These are phyloP conservation scores for Blennius ocellaris DNA, from an alignment of 2,113 vertebrate genomes.

Conservation along the genomic window DNA sequence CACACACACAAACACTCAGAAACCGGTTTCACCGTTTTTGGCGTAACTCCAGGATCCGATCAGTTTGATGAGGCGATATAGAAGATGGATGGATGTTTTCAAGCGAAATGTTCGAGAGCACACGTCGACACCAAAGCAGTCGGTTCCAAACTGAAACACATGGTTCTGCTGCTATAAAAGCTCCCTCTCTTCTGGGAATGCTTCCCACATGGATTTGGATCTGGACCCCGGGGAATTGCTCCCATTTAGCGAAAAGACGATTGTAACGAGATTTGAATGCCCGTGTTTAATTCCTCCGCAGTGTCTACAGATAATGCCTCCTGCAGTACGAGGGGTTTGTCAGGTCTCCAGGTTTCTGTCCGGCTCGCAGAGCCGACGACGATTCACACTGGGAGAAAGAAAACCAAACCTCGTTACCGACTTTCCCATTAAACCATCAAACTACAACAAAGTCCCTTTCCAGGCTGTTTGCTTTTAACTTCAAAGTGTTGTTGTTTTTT, in stretches of 20 bases:
- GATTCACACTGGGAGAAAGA: background rate
- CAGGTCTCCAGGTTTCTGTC: no score
- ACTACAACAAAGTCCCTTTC: constrained; percentile 12
- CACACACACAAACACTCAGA: background rate
- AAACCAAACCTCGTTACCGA: constrained; percentile 3
- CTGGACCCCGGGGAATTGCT: background rate
- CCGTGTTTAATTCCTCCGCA: background rate
- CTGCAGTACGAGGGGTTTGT: background rate
- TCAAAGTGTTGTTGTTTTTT: background rate
- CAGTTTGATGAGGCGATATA: no score
- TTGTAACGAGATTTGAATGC: background rate
- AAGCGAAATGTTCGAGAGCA: no score
- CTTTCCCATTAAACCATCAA: constrained; percentile 13
- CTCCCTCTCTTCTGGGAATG: background rate
- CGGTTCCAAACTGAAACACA: background rate
- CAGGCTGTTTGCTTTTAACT: constrained; percentile 12
- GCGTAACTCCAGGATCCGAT: no score
- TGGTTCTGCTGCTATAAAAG: background rate
- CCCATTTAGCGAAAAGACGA: background rate
- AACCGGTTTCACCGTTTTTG: constrained; percentile 2
- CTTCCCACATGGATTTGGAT: background rate
- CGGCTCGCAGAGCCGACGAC: no score
- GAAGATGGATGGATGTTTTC: no score
- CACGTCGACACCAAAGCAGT: background rate
- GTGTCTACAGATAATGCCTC: no score